Evolutionary conservation across 2,888 invertebrate species (phyloP), one percentile per base, ranked within the genome.

Genomic region (Leucoma salicis): DNA sequence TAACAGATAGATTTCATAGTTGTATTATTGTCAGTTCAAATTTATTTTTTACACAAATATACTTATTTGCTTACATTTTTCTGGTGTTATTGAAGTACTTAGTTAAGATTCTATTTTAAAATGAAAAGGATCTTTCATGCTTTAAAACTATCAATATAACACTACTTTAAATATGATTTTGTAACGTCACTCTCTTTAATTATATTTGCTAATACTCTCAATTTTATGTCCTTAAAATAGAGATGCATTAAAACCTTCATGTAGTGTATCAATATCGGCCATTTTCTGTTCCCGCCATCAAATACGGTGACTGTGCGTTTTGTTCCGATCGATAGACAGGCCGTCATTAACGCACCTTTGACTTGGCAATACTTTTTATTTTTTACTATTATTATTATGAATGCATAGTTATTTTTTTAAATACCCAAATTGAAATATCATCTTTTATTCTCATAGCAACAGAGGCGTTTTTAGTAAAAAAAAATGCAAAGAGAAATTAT

Each of bases 241-340:
- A 38, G 38, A 39, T 43, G 39, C 43, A 43, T 43, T 43, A 43
- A 42, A 35, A 35, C 21, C 31, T 39, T 35, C 14, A 39, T 43
- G 31, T 31, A 39, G 27, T 35, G 31, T 57, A 60, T 65, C 55
- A 42, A 63, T 69, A 62, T 53, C 60, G 39, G 55, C 60, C 66
- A 64, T 68, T 72, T 72, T 67, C 66, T 57, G 54, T 42, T 48
- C 51, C 36, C 45, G 60, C 80, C 78, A 85, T 85, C 84, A 84
- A 83, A 79, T 72, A 59, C 53, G 61, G 70, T 85, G 85, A 84
- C 82, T 64, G 50, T 64, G 82, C 85, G 47, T 57, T 80, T 78
- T 63, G 57, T 48, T 31, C 25, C 66, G 72, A 77, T 78, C 78
- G 75, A 77, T 76, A 66, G 56, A 52, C 57, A 46, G 43, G 40